Evolutionary conservation across 2,888 invertebrate species (phyloP).

Genomic region (Phengaris arion): DNA sequence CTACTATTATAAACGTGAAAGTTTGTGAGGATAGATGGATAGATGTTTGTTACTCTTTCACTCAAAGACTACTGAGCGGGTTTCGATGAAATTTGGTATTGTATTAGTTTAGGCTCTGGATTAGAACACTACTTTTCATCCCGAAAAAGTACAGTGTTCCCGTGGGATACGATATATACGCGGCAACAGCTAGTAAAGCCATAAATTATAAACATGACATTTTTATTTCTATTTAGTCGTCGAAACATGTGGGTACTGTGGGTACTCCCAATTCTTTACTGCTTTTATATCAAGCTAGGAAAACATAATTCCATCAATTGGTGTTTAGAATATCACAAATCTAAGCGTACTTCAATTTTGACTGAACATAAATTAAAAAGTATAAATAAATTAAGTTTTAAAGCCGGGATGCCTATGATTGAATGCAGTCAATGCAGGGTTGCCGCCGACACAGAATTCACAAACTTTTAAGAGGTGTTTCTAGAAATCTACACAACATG

Average conservation of each 20-base stretch:
- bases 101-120: too few species aligned
- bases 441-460: neutral
- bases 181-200: too few species aligned
- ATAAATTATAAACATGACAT: too few species aligned
- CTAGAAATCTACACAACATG: neutral
- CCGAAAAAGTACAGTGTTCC: too few species aligned
- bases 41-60: too few species aligned
- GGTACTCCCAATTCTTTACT: slow-evolving; percentile 7
- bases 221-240: neutral
- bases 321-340: slow-evolving; percentile 11
- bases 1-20: too few species aligned
- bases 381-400: neutral
- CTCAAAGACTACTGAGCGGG: too few species aligned
- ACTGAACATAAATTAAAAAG: too few species aligned
- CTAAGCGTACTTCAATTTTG: slow-evolving; percentile 2
- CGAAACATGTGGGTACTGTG: neutral
- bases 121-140: too few species aligned
- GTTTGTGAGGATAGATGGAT: too few species aligned
- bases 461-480: neutral
- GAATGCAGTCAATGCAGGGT: slow-evolving; percentile 14
- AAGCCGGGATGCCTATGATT: neutral
- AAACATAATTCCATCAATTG: slow-evolving; percentile 21
- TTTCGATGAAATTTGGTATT: too few species aligned
- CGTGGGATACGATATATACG: too few species aligned
- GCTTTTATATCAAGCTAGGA: slow-evolving; percentile 6